A percentile compares a stretch with the other conserved stretches of the same genome.
phyloP scores from a whole-genome alignment of 30 jellyfish, hydroid and myxozoan genomes.

The Nemopilema nomurai region DNA sequence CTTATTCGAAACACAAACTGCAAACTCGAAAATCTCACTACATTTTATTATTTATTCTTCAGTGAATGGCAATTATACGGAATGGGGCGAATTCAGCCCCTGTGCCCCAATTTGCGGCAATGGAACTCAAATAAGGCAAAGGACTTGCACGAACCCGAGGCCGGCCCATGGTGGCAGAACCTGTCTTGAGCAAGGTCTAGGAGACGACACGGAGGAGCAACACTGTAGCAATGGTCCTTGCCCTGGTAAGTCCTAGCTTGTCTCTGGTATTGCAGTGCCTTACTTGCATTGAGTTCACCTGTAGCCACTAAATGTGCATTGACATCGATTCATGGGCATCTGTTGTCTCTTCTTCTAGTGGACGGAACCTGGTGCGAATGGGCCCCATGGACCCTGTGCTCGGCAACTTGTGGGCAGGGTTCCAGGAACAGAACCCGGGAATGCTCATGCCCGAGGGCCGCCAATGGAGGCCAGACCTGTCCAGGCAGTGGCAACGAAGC shows the following conservation, averaged over 20 bases:
- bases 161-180: conserved; percentile 82
- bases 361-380: conserved; percentile 93
- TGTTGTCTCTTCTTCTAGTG: conserved; percentile 40
- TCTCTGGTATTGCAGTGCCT: not conserved
- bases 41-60: no score
- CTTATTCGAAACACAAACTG: no score
- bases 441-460: conserved; percentile 82
- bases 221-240: conserved; percentile 79
- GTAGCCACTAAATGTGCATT: no score
- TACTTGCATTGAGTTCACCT: no score
- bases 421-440: conserved; percentile 75
- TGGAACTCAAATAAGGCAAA: conserved; percentile 71
- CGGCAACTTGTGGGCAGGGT: conserved; percentile 93
- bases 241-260: conserved; percentile 55
- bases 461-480: conserved; percentile 77
- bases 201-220: conserved; percentile 68
- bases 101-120: conserved; percentile 76
- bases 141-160: conserved; percentile 89
- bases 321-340: no score
- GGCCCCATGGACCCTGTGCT: conserved; percentile 85
- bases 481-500: conserved; percentile 75
- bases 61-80: conserved; percentile 77
- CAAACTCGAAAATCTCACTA: no score
- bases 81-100: conserved; percentile 77
- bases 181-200: conserved; percentile 81